These are phyloP conservation scores for Phortica okadai DNA, from an alignment of 2,888 invertebrate species.

Conservation along the genomic window DNA sequence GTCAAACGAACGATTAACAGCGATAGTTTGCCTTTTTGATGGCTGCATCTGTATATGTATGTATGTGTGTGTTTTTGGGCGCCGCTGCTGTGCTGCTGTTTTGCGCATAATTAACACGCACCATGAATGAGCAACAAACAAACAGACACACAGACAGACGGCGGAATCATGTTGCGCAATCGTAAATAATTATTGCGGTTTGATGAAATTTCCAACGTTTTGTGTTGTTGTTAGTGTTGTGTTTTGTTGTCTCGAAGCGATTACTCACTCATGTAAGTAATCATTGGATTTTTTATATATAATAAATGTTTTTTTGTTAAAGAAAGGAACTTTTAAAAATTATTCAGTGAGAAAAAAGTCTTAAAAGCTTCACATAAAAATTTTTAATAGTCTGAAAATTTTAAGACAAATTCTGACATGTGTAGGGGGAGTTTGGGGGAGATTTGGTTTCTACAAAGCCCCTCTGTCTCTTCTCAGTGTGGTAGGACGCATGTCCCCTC, in stretches of 20 bases:
- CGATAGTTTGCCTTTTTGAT: slow-evolving; percentile 56
- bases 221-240: neutral
- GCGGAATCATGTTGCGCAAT: slow-evolving; percentile 63
- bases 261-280: neutral
- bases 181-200: slow-evolving; percentile 73
- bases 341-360: too few species aligned
- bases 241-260: neutral
- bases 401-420: too few species aligned
- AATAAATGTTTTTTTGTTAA: too few species aligned
- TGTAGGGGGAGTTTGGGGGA: too few species aligned
- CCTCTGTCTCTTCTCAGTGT: too few species aligned
- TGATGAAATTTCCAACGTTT: slow-evolving; percentile 45
- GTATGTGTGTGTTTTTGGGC: slow-evolving; percentile 35
- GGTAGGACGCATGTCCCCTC: too few species aligned
- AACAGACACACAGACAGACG: too few species aligned
- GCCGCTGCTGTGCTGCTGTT: neutral
- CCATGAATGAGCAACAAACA: slow-evolving; percentile 33
- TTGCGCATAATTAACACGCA: slow-evolving; percentile 19
- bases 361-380: too few species aligned
- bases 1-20: slow-evolving; percentile 41
- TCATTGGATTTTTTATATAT: neutral
- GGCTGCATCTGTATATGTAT: slow-evolving; percentile 30
- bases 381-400: too few species aligned
- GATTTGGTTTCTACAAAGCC: too few species aligned
- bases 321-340: too few species aligned